These are phyloP conservation scores for Pangasius macronema DNA, from an alignment of 2,797 vertebrate species.

Conservation along the genomic window DNA sequence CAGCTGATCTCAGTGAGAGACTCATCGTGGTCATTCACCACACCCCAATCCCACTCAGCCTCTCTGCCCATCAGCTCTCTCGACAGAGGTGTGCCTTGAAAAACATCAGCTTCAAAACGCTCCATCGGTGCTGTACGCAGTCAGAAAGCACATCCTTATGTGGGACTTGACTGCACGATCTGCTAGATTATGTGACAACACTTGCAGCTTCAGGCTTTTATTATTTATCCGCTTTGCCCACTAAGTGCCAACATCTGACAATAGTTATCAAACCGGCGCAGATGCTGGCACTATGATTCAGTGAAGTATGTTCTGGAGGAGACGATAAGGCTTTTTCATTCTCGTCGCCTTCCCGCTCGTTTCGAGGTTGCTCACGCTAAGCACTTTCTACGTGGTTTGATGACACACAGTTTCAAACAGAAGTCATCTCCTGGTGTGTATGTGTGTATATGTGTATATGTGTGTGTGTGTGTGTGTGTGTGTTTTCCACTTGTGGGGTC, in stretches of 20 bases:
- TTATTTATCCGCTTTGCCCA: slow-evolving; percentile 38
- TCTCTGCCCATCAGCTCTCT: slow-evolving; percentile 3
- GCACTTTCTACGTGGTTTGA: slow-evolving; percentile 5
- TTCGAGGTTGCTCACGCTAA: not conserved
- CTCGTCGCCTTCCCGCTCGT: not conserved
- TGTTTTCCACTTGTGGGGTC: not conserved
- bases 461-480: not conserved
- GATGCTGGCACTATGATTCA: slow-evolving; percentile 33
- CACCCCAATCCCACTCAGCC: slow-evolving; percentile 20
- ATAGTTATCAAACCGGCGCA: slow-evolving; percentile 45
- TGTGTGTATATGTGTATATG: not conserved
- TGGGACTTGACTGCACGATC: slow-evolving; percentile 25
- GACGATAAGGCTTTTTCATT: slow-evolving; percentile 36
- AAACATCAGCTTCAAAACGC: not conserved
- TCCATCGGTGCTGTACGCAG: not conserved
- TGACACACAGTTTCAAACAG: not conserved
- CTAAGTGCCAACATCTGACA: slow-evolving; percentile 41
- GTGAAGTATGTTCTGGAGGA: slow-evolving; percentile 34
- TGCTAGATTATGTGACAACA: slow-evolving; percentile 36
- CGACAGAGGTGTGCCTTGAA: not conserved
- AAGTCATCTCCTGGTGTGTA: not conserved
- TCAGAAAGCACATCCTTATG: not conserved
- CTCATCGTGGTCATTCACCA: slow-evolving; percentile 31
- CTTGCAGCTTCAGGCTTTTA: slow-evolving; percentile 31
- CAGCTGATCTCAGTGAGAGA: slow-evolving; percentile 16